Percentiles rank a stretch among this genome's conserved stretches.
phyloP scores from a whole-genome alignment of 1,140 invertebrate genomes.

The Anthonomus grandis region DNA sequence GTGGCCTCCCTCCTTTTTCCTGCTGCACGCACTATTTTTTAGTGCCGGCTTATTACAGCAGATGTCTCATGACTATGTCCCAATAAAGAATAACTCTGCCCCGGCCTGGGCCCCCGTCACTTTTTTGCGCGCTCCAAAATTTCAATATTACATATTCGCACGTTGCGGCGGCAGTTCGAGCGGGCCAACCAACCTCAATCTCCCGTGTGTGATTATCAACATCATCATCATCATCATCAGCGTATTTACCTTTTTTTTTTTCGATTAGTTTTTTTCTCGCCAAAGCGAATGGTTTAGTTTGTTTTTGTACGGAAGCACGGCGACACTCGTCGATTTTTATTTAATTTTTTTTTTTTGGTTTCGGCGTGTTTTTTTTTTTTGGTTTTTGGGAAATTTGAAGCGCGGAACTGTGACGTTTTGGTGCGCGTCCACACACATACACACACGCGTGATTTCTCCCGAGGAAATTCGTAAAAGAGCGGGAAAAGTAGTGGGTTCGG shows the following conservation, averaged over 20 bases:
- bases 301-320: no score
- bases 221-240: no score
- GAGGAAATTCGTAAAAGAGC: no score
- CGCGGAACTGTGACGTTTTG: conserved; percentile 7
- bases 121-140: conserved; percentile 49
- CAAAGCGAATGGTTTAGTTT: no score
- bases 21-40: conserved; percentile 50
- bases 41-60: conserved; percentile 52
- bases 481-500: not conserved
- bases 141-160: conserved; percentile 49
- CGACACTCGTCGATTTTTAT: conserved; percentile 2
- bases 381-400: conserved; percentile 5
- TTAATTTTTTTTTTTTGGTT: not conserved
- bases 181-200: conserved; percentile 16
- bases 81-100: conserved; percentile 49
- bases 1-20: conserved; percentile 26
- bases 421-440: no score
- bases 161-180: conserved; percentile 35
- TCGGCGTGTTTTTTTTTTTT: not conserved
- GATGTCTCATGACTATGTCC: conserved; percentile 52
- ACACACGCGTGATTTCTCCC: conserved; percentile 1
- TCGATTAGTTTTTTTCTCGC: conserved; percentile 13
- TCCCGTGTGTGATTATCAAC: conserved; percentile 8
- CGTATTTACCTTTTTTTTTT: no score
- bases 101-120: conserved; percentile 31